Evolutionary conservation across 2,113 vertebrate genomes (phyloP).

Genomic region (Speoplatyrhinus poulsoni): DNA sequence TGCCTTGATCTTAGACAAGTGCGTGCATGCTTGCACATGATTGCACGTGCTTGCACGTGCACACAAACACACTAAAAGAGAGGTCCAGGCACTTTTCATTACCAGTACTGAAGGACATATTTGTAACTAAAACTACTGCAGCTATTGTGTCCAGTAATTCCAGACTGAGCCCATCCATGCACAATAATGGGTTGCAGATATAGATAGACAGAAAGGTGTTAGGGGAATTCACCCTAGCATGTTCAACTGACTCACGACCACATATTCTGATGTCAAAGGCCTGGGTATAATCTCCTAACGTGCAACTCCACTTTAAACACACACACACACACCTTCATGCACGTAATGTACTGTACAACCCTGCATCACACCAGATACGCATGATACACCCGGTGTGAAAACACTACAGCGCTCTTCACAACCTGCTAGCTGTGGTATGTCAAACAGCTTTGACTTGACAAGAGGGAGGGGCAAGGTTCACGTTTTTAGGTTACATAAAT

Average conservation of each 20-base stretch:
- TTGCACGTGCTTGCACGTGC: neutral
- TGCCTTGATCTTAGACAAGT: constrained; percentile 25
- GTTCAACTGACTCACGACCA: constrained; percentile 31
- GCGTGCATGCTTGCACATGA: constrained; percentile 30
- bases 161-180: too few relatives aligned
- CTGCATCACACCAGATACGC: constrained; percentile 8
- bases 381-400: constrained; percentile 29
- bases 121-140: too few relatives aligned
- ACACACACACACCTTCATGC: neutral
- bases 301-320: neutral
- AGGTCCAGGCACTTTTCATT: too few relatives aligned
- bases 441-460: constrained; percentile 24
- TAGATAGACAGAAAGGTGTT: neutral
- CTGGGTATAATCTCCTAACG: constrained; percentile 12
- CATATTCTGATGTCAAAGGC: constrained; percentile 24
- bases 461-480: neutral
- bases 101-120: too few relatives aligned
- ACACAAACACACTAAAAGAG: neutral
- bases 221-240: constrained; percentile 25
- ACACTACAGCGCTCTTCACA: constrained; percentile 5
- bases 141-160: too few relatives aligned
- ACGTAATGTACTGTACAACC: neutral
- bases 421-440: neutral
- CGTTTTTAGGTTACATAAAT: neutral
- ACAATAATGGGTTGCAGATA: neutral